These are phyloP conservation scores for Phyllostomus hastatus DNA, from an alignment of 2,113 vertebrate genomes.

Conservation along the genomic window DNA sequence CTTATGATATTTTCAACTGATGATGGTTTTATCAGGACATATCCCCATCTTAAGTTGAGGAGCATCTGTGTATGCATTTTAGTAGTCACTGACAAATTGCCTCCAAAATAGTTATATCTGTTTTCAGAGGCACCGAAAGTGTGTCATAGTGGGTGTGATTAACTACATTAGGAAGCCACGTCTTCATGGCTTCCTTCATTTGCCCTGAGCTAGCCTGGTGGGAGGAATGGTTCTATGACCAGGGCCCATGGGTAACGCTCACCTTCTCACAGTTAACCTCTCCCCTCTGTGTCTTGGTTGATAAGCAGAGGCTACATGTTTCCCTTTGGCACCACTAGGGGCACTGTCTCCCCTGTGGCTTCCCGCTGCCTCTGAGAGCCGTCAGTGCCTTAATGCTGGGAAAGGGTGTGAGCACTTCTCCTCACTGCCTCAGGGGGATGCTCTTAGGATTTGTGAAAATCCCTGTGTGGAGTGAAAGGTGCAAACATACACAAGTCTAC, in stretches of 20 bases:
- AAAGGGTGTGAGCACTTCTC: not conserved
- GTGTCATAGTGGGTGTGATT: not conserved
- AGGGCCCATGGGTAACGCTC: not conserved
- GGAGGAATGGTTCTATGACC: not conserved
- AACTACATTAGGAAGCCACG: not conserved
- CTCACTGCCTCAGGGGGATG: not conserved
- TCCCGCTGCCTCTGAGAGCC: fast-evolving
- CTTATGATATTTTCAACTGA: not conserved
- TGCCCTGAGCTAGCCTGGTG: not conserved
- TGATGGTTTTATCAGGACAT: too few species aligned
- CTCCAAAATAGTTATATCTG: not conserved
- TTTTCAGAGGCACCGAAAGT: not conserved
- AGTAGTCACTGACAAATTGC: not conserved
- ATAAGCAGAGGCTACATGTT: not conserved
- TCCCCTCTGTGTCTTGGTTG: not conserved
- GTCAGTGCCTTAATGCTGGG: fast-evolving
- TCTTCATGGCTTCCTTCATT: not conserved
- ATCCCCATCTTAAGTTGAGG: not conserved
- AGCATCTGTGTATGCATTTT: not conserved
- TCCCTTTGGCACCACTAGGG: not conserved
- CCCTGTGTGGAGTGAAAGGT: not conserved
- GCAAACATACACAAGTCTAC: not conserved
- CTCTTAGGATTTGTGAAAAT: conserved; percentile 18
- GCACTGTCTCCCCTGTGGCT: too few species aligned
- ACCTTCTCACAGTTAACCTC: not conserved